Conservation (phyloP, 2,113 vertebrate species). For the Pyrgilauda ruficollis region DNA sequence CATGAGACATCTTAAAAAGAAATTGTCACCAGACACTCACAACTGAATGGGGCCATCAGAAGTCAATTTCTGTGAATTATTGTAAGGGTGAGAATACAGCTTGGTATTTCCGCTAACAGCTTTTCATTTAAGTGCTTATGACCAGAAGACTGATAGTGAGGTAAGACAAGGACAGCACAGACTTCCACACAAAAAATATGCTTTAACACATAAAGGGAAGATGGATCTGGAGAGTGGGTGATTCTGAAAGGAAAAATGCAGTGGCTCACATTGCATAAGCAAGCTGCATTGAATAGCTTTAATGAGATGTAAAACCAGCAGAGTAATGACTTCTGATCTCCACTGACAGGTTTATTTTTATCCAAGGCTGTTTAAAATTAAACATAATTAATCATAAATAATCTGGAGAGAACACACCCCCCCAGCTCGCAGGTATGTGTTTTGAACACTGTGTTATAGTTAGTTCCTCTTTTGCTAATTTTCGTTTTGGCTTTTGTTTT, state of each 20-base stretch:
- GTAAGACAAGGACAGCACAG: background rate
- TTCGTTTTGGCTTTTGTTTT: background rate
- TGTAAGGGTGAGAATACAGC: background rate
- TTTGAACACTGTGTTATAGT: background rate
- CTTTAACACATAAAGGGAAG: background rate
- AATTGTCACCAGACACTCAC: background rate
- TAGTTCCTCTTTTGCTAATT: background rate
- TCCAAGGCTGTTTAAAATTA: background rate
- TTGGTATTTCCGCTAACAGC: background rate
- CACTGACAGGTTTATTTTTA: slow-evolving; percentile 24
- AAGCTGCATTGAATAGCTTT: background rate
- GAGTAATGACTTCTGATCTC: slow-evolving; percentile 7
- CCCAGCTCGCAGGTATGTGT: background rate
- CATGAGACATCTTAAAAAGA: background rate
- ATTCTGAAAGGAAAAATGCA: background rate
- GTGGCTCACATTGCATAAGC: background rate
- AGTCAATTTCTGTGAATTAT: background rate
- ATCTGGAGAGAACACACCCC: background rate
- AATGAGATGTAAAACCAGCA: background rate
- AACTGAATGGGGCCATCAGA: background rate
- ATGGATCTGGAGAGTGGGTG: background rate
- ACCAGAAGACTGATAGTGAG: background rate
- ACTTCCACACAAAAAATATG: background rate
- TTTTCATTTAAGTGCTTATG: background rate
- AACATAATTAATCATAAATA: no score